Percentiles rank a stretch among this genome's conserved stretches.
phyloP scores from a whole-genome alignment of 64 coral and sea anemone genomes.

The Hydrozoanthus tunicans region DNA sequence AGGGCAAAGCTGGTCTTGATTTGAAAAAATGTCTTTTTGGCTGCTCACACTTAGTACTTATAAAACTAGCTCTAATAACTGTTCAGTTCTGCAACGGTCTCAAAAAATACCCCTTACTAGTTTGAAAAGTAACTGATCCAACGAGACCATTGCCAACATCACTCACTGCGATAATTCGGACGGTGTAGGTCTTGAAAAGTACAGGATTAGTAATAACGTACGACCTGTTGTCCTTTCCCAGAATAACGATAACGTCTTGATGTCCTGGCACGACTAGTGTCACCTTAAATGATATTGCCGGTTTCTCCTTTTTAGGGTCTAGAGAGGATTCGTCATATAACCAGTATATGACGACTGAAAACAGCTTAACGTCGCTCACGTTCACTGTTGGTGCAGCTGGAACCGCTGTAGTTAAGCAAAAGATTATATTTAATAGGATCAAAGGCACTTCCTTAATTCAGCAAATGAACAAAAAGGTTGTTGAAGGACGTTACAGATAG shows the following conservation, averaged over 20 bases:
- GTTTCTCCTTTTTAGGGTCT: too few relatives aligned
- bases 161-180: background rate
- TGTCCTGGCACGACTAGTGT: background rate
- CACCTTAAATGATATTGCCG: too few relatives aligned
- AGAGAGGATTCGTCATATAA: background rate
- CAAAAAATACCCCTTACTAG: background rate
- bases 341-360: slow-evolving; percentile 22
- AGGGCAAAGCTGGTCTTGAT: background rate
- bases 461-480: too few relatives aligned
- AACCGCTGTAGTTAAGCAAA: background rate
- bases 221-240: slow-evolving; percentile 41
- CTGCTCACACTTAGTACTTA: background rate
- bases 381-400: too few relatives aligned
- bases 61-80: background rate
- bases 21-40: background rate
- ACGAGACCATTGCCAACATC: too few relatives aligned
- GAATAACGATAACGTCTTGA: slow-evolving; percentile 14
- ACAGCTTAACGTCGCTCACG: background rate
- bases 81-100: background rate
- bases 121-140: too few relatives aligned
- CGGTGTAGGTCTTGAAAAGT: background rate
- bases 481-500: too few relatives aligned
- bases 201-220: slow-evolving; percentile 28
- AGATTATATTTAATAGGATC: slow-evolving; percentile 8
- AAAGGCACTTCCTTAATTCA: too few relatives aligned